These are phyloP conservation scores for Marasmarcha lunaedactyla DNA, from an alignment of 2,888 invertebrate genomes.

Conservation along the genomic window DNA sequence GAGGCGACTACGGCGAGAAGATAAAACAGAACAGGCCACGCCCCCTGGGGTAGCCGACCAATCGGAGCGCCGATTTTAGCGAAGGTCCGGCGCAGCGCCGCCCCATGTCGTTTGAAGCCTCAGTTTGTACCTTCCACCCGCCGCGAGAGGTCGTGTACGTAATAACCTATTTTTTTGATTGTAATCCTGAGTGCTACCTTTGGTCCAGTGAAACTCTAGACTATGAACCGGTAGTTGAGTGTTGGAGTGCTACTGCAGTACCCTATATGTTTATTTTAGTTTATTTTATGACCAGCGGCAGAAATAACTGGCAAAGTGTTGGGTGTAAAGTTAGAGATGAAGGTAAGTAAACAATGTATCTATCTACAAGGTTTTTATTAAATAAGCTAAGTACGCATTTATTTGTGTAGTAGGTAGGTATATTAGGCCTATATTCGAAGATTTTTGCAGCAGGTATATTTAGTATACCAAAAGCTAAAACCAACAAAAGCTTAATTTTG, in stretches of 20 bases:
- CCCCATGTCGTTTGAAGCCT: slow-evolving; percentile 23
- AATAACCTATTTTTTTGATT: neutral
- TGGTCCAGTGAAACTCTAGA: slow-evolving; percentile 11
- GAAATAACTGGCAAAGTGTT: slow-evolving; percentile 38
- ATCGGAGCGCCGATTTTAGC: neutral
- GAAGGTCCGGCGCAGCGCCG: slow-evolving; percentile 21
- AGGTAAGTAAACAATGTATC: slow-evolving; percentile 41
- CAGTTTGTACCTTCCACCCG: slow-evolving; percentile 33
- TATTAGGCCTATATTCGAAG: too few relatives aligned
- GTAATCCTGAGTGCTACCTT: slow-evolving; percentile 1
- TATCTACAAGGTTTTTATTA: too few relatives aligned
- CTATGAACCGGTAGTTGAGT: slow-evolving; percentile 27
- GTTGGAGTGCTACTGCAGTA: slow-evolving; percentile 11
- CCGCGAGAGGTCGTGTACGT: slow-evolving; percentile 28
- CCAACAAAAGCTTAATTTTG: too few relatives aligned
- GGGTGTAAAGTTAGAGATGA: slow-evolving; percentile 52
- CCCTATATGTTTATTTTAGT: slow-evolving; percentile 25
- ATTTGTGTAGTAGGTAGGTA: too few relatives aligned
- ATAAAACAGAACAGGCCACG: neutral
- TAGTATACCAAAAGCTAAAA: too few relatives aligned
- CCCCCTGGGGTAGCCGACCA: neutral
- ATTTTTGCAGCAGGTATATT: too few relatives aligned
- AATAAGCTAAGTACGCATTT: too few relatives aligned
- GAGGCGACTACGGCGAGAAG: neutral
- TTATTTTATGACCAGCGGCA: slow-evolving; percentile 31